phyloP scores from a whole-genome alignment of 2,888 invertebrate genomes.

The Amblyteles armatorius region DNA sequence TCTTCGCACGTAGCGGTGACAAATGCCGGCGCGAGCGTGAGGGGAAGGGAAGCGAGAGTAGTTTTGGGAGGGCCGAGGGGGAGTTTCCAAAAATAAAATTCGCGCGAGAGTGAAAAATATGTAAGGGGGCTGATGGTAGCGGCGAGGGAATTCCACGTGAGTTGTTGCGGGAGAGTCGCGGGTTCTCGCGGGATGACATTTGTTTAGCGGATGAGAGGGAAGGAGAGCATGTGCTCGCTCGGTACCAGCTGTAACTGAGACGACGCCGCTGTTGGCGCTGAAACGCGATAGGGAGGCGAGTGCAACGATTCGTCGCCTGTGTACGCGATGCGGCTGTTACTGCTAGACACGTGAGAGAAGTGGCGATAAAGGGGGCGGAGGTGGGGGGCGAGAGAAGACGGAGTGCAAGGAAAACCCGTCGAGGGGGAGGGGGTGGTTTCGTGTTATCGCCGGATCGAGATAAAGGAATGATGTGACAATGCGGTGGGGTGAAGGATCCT shows the following conservation, averaged over 20 bases:
- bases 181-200: constrained; percentile 57
- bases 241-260: constrained; percentile 35
- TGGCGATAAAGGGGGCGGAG: constrained; percentile 22
- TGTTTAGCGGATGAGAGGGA: constrained; percentile 34
- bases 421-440: constrained; percentile 26
- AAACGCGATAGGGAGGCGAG: constrained; percentile 55
- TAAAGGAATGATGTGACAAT: constrained; percentile 80
- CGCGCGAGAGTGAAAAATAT: background rate
- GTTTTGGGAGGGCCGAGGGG: background rate
- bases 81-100: constrained; percentile 44
- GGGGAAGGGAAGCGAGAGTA: background rate
- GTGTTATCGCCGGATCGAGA: constrained; percentile 43
- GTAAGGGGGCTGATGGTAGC: background rate
- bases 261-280: constrained; percentile 26
- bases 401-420: constrained; percentile 2
- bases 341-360: constrained; percentile 43
- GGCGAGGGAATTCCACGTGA: constrained; percentile 15
- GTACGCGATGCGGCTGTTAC: constrained; percentile 50
- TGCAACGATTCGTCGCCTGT: constrained; percentile 48
- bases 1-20: constrained; percentile 31
- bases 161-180: constrained; percentile 13
- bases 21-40: constrained; percentile 27
- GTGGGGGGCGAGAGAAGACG: constrained; percentile 15
- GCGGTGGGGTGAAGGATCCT: constrained; percentile 82
- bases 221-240: constrained; percentile 52